Conservation (phyloP, 2,888 invertebrate genomes). For the Kryphioiulus occultus region DNA sequence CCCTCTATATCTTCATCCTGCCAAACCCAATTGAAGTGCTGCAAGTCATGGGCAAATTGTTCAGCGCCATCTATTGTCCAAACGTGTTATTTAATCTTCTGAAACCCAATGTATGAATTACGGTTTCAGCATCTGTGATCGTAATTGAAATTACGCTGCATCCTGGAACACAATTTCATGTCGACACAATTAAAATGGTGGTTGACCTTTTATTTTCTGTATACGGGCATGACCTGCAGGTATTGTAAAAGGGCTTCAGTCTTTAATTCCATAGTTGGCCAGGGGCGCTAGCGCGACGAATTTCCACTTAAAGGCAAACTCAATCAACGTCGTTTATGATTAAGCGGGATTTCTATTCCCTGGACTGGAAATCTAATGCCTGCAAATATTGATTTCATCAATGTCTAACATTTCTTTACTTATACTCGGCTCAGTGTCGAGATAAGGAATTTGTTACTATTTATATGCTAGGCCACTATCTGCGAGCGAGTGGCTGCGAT, state of each 20-base stretch:
- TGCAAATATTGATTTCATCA: conserved; percentile 30
- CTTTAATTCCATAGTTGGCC: not conserved
- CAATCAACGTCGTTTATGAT: conserved; percentile 31
- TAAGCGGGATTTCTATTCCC: conserved; percentile 27
- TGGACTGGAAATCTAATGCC: conserved; percentile 11
- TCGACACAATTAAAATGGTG: not conserved
- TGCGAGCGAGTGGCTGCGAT: conserved; percentile 14
- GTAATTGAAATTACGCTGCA: not conserved
- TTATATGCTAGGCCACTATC: conserved; percentile 21
- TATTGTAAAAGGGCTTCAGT: not conserved
- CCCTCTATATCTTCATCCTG: no score
- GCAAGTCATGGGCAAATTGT: not conserved
- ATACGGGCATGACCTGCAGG: not conserved
- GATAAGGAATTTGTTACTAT: conserved; percentile 30
- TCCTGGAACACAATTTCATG: not conserved
- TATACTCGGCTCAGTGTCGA: conserved; percentile 4
- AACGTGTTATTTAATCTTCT: not conserved
- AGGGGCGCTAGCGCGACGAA: not conserved
- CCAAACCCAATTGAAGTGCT: no score
- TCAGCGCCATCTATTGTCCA: not conserved
- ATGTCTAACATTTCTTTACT: conserved; percentile 35
- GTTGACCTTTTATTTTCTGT: not conserved
- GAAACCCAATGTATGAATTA: not conserved
- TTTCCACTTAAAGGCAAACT: conserved; percentile 22
- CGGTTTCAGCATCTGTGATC: not conserved